Conservation (phyloP, 2,888 invertebrate genomes). For the Aspidiotus destructor region DNA sequence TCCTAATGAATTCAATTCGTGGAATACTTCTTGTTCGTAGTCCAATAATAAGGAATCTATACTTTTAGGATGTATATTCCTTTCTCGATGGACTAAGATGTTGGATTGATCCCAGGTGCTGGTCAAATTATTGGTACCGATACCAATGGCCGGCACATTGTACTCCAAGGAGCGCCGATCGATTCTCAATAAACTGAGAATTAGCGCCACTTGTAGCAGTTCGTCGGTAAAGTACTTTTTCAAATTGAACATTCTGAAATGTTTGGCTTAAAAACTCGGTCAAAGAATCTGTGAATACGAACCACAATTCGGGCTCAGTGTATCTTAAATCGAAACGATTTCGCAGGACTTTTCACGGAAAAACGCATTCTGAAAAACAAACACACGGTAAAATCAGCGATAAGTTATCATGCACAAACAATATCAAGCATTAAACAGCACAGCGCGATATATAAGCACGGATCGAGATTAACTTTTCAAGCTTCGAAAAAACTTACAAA, state of each 20-base stretch:
- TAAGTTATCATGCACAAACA: too few relatives aligned
- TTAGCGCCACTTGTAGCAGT: constrained; percentile 66
- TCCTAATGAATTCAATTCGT: constrained; percentile 61
- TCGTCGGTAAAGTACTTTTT: constrained; percentile 76
- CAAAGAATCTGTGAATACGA: not conserved
- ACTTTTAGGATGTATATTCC: constrained; percentile 57
- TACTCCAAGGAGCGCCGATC: constrained; percentile 47
- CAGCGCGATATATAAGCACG: too few relatives aligned
- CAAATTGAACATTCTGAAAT: constrained; percentile 58
- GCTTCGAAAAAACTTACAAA: too few relatives aligned
- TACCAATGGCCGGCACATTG: constrained; percentile 47
- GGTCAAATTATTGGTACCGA: constrained; percentile 44
- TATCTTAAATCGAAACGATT: constrained; percentile 29
- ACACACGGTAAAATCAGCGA: not conserved
- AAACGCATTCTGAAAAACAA: constrained; percentile 28
- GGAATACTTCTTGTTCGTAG: constrained; percentile 63
- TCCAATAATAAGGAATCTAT: constrained; percentile 59
- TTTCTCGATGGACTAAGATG: constrained; percentile 25
- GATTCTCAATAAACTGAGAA: constrained; percentile 67
- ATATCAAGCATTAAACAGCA: too few relatives aligned
- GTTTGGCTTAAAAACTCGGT: not conserved
- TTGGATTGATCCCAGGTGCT: constrained; percentile 51
- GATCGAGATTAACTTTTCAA: too few relatives aligned
- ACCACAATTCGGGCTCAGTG: constrained; percentile 10
- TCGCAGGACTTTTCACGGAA: constrained; percentile 19